phyloP scores from a whole-genome alignment of 1,140 invertebrate genomes.

The Papilio polytes region DNA sequence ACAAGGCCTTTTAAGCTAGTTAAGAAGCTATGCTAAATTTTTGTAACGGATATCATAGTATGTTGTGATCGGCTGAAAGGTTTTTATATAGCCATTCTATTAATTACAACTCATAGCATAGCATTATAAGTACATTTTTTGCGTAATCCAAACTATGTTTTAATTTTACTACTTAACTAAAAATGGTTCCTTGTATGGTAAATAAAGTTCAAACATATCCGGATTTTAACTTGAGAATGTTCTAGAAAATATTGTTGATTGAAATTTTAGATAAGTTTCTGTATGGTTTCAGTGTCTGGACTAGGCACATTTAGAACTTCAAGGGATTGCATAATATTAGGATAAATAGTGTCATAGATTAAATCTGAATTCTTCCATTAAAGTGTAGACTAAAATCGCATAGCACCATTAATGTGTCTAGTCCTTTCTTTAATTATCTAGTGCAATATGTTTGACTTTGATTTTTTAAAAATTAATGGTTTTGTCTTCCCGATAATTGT shows the following conservation, averaged over 20 bases:
- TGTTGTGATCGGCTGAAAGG: constrained; percentile 64
- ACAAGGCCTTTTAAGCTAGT: constrained; percentile 78
- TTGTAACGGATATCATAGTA: constrained; percentile 66
- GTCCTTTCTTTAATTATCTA: constrained; percentile 33
- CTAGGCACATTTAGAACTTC: constrained; percentile 24
- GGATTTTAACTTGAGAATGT: constrained; percentile 21
- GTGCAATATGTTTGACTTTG: constrained; percentile 70
- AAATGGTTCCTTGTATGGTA: constrained; percentile 52
- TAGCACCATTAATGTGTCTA: constrained; percentile 36
- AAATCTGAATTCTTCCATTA: constrained; percentile 40
- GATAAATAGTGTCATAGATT: constrained; percentile 33
- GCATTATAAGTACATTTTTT: constrained; percentile 57
- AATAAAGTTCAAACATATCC: constrained; percentile 54
- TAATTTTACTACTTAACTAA: constrained; percentile 51
- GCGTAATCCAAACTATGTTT: constrained; percentile 42
- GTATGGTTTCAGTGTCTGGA: constrained; percentile 5
- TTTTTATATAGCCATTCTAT: constrained; percentile 57
- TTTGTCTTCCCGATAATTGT: constrained; percentile 70
- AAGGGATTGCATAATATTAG: constrained; percentile 30
- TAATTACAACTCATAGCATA: constrained; percentile 50
- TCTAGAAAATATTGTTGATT: constrained; percentile 17
- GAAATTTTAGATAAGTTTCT: constrained; percentile 26
- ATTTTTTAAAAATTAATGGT: constrained; percentile 54
- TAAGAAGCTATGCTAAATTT: constrained; percentile 69
- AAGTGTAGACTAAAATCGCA: constrained; percentile 32